Conservation (phyloP, 2,113 vertebrate species). For the Oncorhynchus kisutch region DNA sequence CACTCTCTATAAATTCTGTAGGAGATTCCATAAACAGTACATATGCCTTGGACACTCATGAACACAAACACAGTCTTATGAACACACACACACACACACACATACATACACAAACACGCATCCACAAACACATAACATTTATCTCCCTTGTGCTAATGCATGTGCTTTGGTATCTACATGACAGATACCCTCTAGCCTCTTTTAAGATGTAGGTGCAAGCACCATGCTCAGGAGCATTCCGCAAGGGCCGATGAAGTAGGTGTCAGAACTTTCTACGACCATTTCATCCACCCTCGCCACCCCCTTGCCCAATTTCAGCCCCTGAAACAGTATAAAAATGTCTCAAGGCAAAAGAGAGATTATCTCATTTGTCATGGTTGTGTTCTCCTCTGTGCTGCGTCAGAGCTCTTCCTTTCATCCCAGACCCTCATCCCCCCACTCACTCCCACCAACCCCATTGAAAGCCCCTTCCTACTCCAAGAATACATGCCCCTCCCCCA, state of each 20-base stretch:
- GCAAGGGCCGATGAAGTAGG: conserved; percentile 25
- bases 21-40: neutral
- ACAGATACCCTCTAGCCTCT: conserved; percentile 24
- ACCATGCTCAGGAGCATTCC: conserved; percentile 43
- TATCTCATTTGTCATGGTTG: conserved; percentile 14
- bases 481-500: conserved; percentile 56
- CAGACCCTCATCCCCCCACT: neutral
- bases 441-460: conserved; percentile 17
- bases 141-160: conserved; percentile 44
- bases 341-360: conserved; percentile 5
- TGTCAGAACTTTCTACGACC: conserved; percentile 12
- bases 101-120: neutral
- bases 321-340: conserved; percentile 21
- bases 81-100: neutral
- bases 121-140: conserved; percentile 21
- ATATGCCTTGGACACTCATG: neutral
- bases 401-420: conserved; percentile 51
- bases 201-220: conserved; percentile 42
- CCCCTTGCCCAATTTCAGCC: neutral
- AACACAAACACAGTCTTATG: neutral
- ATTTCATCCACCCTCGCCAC: neutral
- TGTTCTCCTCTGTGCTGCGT: conserved; percentile 25
- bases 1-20: conserved; percentile 23
- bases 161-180: conserved; percentile 39
- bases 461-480: conserved; percentile 49